Percentiles rank a stretch among this genome's conserved stretches.
phyloP scores from a whole-genome alignment of 2,888 invertebrate species.

The Habroteleia sp. region DNA sequence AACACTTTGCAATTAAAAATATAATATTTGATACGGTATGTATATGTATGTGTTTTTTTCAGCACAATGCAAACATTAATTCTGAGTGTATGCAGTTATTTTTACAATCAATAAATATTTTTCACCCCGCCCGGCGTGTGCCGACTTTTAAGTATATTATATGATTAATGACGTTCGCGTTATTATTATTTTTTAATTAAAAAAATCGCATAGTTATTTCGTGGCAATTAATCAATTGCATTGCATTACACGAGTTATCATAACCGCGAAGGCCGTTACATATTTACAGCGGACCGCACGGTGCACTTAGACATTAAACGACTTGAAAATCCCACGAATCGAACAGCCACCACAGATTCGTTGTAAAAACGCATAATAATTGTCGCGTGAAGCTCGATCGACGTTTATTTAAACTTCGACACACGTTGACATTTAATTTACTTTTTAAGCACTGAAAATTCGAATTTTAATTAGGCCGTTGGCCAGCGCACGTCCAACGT shows the following conservation, averaged over 20 bases:
- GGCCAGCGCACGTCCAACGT: constrained; percentile 1
- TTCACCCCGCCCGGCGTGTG: constrained; percentile 21
- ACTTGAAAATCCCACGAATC: too few species aligned
- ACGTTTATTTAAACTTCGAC: constrained; percentile 4
- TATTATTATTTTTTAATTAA: constrained; percentile 1
- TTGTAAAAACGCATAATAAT: too few species aligned
- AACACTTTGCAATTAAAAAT: constrained; percentile 46
- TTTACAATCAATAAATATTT: constrained; percentile 35
- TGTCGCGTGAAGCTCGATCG: too few species aligned
- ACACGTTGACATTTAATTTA: constrained; percentile 30
- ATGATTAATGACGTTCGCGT: constrained; percentile 24
- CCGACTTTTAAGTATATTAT: constrained; percentile 18
- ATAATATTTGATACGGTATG: constrained; percentile 15
- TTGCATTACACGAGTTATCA: constrained; percentile 14
- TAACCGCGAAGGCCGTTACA: neutral
- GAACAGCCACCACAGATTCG: too few species aligned
- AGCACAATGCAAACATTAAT: constrained; percentile 24
- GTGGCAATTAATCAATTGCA: constrained; percentile 19
- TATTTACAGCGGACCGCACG: too few species aligned
- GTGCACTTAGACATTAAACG: too few species aligned
- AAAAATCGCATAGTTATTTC: constrained; percentile 26
- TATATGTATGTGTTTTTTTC: constrained; percentile 1
- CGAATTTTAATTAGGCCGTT: constrained; percentile 23
- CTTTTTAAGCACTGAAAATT: constrained; percentile 21
- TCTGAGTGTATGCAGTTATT: constrained; percentile 26